Evolutionary conservation across 1,140 invertebrate genomes (phyloP), one percentile per base, ranked within the genome.

Genomic region (Drosophila nannoptera): DNA sequence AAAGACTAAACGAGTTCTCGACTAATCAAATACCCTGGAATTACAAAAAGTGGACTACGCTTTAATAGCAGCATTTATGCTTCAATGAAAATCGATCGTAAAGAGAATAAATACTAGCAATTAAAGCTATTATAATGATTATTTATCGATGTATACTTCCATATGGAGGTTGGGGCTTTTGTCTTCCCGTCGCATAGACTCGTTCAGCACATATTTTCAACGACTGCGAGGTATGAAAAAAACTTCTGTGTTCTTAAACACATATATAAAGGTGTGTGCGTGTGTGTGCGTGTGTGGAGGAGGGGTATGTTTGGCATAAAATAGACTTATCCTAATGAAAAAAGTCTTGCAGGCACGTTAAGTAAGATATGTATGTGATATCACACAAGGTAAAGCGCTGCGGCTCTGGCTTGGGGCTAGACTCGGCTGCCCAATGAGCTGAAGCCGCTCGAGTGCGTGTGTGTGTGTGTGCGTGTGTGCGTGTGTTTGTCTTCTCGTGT

Each of bases 281-380:
- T 38, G 33, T 55, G 22, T n/a, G 22, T 22, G 43, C 14, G 65
- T 56, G 72, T 70, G 72, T 84, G 31, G 40, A 16, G 43, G 22
- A 12, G 49, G 12, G 33, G 49, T 52, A 35, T 52, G 77, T 72
- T 80, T 76, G 77, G 81, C 67, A 86, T 86, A 86, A 86, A 86
- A 86, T 86, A 86, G 81, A 86, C 81, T 86, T 86, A 86, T 87
- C 82, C 81, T 86, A 86, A 86, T 86, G 81, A 87, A 86, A 86
- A 86, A 86, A 86, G 81, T 84, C 81, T 86, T 67, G 81, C 64
- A 86, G 77, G 81, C 77, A 81, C 77, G 77, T 86, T 84, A 86
- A 86, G 81, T 86, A 86, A 84, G 81, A 86, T 84, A 86, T 81
- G 81, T 87, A 78, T 69, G 67, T 58, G 61, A 69, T 69, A 84